phyloP scores from a whole-genome alignment of 2,888 invertebrate species.

The Euphydryas editha region DNA sequence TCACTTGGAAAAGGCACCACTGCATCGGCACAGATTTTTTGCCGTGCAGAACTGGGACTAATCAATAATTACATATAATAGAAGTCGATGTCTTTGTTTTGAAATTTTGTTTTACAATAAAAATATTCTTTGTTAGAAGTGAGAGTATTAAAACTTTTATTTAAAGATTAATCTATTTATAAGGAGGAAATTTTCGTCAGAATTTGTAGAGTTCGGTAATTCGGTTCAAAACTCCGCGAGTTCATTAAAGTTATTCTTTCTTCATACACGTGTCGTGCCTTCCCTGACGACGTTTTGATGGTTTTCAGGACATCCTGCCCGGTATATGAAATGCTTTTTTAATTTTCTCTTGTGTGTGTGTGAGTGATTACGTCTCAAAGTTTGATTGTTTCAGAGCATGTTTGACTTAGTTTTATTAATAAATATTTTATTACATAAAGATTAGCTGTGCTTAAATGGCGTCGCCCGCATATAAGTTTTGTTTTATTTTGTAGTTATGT shows the following conservation, averaged over 20 bases:
- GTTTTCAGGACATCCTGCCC: constrained; percentile 57
- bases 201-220: not conserved
- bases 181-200: not conserved
- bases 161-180: not conserved
- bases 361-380: not conserved
- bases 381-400: not conserved
- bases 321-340: constrained; percentile 51
- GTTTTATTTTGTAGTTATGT: too few relatives aligned
- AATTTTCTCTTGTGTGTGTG: constrained; percentile 14
- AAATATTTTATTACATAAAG: not conserved
- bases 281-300: constrained; percentile 72
- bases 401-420: not conserved
- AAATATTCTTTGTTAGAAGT: not conserved
- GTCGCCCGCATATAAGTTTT: too few relatives aligned
- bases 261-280: constrained; percentile 58
- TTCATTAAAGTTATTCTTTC: constrained; percentile 59
- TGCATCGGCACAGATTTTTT: too few relatives aligned
- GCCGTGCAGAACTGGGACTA: too few relatives aligned
- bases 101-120: not conserved
- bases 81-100: too few relatives aligned
- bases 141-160: not conserved
- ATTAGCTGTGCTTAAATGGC: too few relatives aligned
- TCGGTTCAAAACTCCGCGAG: not conserved
- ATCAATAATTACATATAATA: too few relatives aligned
- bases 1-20: too few relatives aligned